Percentiles rank a stretch among this genome's conserved stretches.
phyloP scores from a whole-genome alignment of 2,113 vertebrate species.

The Oceanites oceanicus region DNA sequence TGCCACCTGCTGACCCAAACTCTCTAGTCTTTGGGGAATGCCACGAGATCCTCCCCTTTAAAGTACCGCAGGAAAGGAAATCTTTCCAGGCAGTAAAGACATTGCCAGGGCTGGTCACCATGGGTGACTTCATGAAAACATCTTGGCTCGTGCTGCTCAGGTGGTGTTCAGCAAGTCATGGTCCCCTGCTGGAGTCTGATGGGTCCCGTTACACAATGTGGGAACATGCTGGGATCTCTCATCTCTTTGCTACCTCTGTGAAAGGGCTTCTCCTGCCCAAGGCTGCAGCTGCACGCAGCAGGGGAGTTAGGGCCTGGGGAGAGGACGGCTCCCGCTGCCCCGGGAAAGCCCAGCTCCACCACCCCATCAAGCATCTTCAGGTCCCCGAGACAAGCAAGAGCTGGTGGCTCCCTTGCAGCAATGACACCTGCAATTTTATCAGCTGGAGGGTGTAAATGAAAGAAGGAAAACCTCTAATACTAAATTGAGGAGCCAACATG shows the following conservation, averaged over 20 bases:
- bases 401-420: neutral
- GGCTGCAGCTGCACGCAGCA: neutral
- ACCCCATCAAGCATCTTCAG: fast-evolving
- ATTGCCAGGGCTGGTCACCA: neutral
- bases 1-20: neutral
- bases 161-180: neutral
- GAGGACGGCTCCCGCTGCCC: neutral
- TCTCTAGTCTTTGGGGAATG: neutral
- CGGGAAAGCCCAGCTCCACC: neutral
- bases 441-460: neutral
- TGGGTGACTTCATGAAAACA: neutral
- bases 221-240: neutral
- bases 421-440: neutral
- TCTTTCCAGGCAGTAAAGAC: neutral
- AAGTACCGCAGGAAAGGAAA: neutral
- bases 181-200: neutral
- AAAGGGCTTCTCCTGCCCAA: neutral
- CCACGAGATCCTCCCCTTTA: neutral
- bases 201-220: neutral
- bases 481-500: neutral
- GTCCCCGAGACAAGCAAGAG: neutral
- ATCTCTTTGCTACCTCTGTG: neutral
- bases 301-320: neutral
- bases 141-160: neutral
- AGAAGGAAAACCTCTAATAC: neutral